Evolutionary conservation across 2,888 invertebrate species (phyloP), one percentile per base, ranked within the genome.

Genomic region (Unio pictorum): DNA sequence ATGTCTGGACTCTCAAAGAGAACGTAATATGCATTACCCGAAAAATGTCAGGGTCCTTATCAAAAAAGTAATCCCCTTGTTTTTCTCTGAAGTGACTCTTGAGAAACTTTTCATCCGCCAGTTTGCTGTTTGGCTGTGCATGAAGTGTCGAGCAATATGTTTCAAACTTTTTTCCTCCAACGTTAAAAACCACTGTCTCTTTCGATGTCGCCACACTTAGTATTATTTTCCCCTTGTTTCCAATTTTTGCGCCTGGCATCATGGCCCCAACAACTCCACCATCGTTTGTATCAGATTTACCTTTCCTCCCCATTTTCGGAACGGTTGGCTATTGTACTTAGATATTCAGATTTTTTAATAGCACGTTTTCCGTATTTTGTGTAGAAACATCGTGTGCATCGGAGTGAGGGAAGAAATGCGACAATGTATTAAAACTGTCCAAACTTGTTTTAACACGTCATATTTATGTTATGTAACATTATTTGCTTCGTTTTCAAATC

Each of bases 141-240:
- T 69, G 66, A 11, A 83, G 55, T n/a, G 85, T 86, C 4, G 83
- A 79, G 30, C 76, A 76, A 34, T 81, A 84, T 0, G 85, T 86
- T 71, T 86, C 84, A 61, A 85, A 86, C 64, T 67, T 73, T 4
- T 75, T 76, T 0, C 86, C 86, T 2, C 86, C 84, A 2, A 86
- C 74, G 62, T 86, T 86, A 69, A 86, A 84, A 11, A 73, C 66
- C 6, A 86, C 61, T 0, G 79, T 81, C 15, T 76, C 78, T 34
- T 75, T 64, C 17, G 73, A 71, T 4, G 73, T 73, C 1, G 69
- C 79, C 7, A 78, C 67, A 62, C 76, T 75, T 0, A 79, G 71
- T 45, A 73, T 66, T 15, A 79, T 74, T 59, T 78, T 75, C 7
- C 76, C 78, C 59, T 77, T 75, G 1, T 62, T 67, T 56, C 74